phyloP scores from a whole-genome alignment of 2,113 vertebrate genomes.

The Damaliscus lunatus region DNA sequence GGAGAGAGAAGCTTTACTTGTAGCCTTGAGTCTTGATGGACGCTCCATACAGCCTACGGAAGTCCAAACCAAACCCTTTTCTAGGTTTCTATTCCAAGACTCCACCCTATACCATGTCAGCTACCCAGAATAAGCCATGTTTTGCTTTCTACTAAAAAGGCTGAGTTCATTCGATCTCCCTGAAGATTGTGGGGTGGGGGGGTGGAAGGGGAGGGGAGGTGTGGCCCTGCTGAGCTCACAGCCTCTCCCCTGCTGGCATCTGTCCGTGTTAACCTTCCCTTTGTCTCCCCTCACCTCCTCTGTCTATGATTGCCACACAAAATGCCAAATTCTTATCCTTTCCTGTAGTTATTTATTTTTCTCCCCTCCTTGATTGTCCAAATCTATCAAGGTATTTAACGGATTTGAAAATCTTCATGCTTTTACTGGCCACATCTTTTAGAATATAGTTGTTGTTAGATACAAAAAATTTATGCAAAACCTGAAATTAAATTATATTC shows the following conservation, averaged over 20 bases:
- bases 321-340: neutral
- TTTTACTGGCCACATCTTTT: neutral
- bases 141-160: neutral
- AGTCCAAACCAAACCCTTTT: neutral
- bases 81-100: neutral
- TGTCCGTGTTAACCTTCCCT: neutral
- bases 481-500: neutral
- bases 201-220: neutral
- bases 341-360: neutral
- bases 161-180: neutral
- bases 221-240: neutral
- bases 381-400: neutral
- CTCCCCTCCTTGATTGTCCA: neutral
- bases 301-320: neutral
- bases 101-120: neutral
- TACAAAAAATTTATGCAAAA: neutral
- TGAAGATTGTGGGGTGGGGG: neutral
- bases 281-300: neutral
- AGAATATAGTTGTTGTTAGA: neutral
- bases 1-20: neutral
- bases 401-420: neutral
- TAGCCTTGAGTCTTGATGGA: neutral
- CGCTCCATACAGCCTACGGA: neutral
- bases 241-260: neutral
- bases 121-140: neutral